Conservation (phyloP, 37 sponge, comb jelly and placozoan genomes). For the Dysidea cf. avara region DNA sequence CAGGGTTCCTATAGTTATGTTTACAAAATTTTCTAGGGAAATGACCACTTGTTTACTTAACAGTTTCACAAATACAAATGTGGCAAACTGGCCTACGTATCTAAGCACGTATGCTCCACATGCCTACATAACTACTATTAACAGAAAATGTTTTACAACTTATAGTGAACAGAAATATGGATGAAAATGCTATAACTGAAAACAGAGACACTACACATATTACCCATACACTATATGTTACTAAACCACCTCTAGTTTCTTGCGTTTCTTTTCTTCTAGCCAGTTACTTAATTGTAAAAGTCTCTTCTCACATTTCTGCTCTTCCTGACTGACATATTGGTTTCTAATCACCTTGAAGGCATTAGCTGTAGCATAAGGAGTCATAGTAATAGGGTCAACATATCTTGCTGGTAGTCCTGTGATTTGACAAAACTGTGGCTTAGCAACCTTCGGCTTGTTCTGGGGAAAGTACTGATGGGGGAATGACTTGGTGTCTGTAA, state of each 20-base stretch:
- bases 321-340: constrained; percentile 59
- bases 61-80: too few species aligned
- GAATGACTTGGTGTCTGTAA: constrained; percentile 76
- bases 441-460: constrained; percentile 8
- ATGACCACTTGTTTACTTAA: too few species aligned
- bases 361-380: constrained; percentile 86
- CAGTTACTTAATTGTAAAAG: constrained; percentile 73
- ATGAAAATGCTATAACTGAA: too few species aligned
- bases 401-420: constrained; percentile 95
- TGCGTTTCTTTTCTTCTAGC: constrained; percentile 76
- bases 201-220: too few species aligned
- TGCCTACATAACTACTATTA: too few species aligned
- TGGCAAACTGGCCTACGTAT: too few species aligned
- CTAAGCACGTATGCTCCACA: too few species aligned
- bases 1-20: too few species aligned
- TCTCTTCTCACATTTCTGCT: constrained; percentile 76
- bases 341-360: constrained; percentile 88
- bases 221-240: too few species aligned
- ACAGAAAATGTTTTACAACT: too few species aligned
- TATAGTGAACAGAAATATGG: too few species aligned
- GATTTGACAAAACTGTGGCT: constrained; percentile 67
- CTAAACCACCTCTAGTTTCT: constrained; percentile 20
- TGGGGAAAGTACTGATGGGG: constrained; percentile 61
- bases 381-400: constrained; percentile 87
- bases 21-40: too few species aligned